Percentiles rank a stretch among this genome's conserved stretches.
Conservation (phyloP, 1,140 invertebrate genomes). For the Chironomus tepperi region DNA sequence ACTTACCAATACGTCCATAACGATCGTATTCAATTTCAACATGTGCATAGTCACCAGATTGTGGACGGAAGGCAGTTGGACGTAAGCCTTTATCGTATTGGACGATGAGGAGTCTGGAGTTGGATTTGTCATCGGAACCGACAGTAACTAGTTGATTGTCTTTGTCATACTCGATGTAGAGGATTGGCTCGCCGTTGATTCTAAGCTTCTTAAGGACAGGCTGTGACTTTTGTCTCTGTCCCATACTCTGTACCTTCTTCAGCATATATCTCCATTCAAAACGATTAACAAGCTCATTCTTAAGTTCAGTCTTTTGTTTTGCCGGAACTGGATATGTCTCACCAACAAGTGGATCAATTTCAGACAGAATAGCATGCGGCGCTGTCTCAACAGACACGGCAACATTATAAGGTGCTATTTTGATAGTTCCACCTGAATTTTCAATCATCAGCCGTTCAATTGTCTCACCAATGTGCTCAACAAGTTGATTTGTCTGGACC, state of each 20-base stretch:
- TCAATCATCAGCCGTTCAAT: slow-evolving; percentile 69
- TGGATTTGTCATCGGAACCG: slow-evolving; percentile 66
- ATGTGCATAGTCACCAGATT: slow-evolving; percentile 72
- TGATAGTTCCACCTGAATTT: slow-evolving; percentile 72
- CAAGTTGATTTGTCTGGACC: slow-evolving; percentile 78
- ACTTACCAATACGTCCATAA: slow-evolving; percentile 78
- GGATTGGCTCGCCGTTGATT: slow-evolving; percentile 83
- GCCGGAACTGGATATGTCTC: slow-evolving; percentile 86
- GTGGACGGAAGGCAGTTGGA: slow-evolving; percentile 80
- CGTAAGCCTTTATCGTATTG: slow-evolving; percentile 86
- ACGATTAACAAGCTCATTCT: slow-evolving; percentile 80
- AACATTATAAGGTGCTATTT: slow-evolving; percentile 72
- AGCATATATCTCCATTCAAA: slow-evolving; percentile 93
- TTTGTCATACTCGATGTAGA: slow-evolving; percentile 87
- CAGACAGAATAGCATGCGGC: slow-evolving; percentile 71
- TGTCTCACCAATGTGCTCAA: slow-evolving; percentile 67
- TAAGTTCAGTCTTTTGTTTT: slow-evolving; percentile 80
- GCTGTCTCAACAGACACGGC: slow-evolving; percentile 76
- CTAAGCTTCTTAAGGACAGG: slow-evolving; percentile 76
- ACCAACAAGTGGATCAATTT: slow-evolving; percentile 71
- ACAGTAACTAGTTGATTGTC: slow-evolving; percentile 81
- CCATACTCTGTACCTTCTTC: slow-evolving; percentile 53
- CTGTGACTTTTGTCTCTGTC: slow-evolving; percentile 51
- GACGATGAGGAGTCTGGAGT: slow-evolving; percentile 79
- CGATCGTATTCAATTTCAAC: slow-evolving; percentile 89